Percentiles rank a stretch among this genome's conserved stretches.
Evolutionary conservation across 1,140 invertebrate genomes (phyloP).

Genomic region (Caerostris extrusa): DNA sequence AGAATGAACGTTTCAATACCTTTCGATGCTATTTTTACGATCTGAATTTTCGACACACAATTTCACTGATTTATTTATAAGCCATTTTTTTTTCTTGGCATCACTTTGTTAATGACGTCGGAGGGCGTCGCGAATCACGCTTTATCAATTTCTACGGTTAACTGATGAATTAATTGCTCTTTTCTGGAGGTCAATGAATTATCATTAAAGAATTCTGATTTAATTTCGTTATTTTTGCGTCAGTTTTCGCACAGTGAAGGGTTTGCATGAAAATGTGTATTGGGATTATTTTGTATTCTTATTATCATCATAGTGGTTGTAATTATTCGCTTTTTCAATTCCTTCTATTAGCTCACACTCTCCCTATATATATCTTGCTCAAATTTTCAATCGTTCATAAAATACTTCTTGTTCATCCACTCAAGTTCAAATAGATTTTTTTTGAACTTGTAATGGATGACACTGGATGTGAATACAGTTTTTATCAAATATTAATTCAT

Average conservation of each 20-base stretch:
- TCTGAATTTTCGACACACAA: constrained; percentile 55
- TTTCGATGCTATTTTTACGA: constrained; percentile 46
- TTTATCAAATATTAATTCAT: too few relatives aligned
- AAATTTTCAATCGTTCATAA: too few relatives aligned
- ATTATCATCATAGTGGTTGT: too few relatives aligned
- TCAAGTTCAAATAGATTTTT: too few relatives aligned
- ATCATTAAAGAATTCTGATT: constrained; percentile 49
- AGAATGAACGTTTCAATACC: constrained; percentile 46
- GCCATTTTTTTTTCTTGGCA: neutral
- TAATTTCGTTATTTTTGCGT: constrained; percentile 40
- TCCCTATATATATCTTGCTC: too few relatives aligned
- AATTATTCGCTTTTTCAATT: too few relatives aligned
- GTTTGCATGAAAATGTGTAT: neutral
- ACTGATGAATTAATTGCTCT: constrained; percentile 67
- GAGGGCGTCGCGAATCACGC: constrained; percentile 29
- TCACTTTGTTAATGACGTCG: constrained; percentile 51
- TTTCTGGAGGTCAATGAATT: constrained; percentile 16
- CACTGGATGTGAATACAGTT: too few relatives aligned
- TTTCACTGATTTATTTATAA: constrained; percentile 36
- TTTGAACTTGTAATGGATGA: too few relatives aligned
- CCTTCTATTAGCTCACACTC: too few relatives aligned
- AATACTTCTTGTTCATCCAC: too few relatives aligned
- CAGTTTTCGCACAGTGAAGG: neutral
- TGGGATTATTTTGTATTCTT: too few relatives aligned
- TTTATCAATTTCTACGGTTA: constrained; percentile 61